Base-by-base conservation (phyloP, 2,797 vertebrate species). In the Tachyglossus aculeatus region DNA sequence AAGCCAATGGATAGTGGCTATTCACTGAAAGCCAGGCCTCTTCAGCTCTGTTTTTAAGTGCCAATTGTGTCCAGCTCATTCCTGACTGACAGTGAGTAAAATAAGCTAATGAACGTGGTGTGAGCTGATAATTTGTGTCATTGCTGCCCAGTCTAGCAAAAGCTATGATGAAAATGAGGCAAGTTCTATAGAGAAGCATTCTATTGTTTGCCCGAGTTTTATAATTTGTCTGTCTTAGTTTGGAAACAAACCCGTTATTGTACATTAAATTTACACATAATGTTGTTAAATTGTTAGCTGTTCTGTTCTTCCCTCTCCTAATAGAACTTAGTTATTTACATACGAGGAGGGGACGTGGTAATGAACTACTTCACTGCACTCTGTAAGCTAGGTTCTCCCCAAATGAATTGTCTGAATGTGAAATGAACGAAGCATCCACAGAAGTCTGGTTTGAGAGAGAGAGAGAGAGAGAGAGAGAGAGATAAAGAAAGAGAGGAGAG, bases 311-410 rank as follows among this genome's bases (percentile, higher is more conserved):
- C 36, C 38, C 14, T 71, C 47, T 65, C 4, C 31, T 74, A 60
- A 50, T 43, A n/a, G 22, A 72, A n/a, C 16, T 52, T 51, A 56
- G 22, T 59, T 21, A 67, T 70, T 80, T 67, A 69, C 31, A 31
- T 67, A 55, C 56, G 10, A 51, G 38, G 37, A 21, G 12, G 37
- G 55, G 37, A 22, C 22, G 36, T 47, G 44, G 54, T 80, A 62
- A 54, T 58, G 22, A 66, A 74, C 29, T 75, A 39, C 15, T 27
- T 48, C 8, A 19, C 48, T 48, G 16, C n/a, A 29, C 19, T 48
- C 11, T 18, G 27, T 27, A 31, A 18, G 3, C 16, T 18, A 48
- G 45, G 32, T 39, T 4, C 24, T 45, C n/a, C 9, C 25, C 40
- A 50, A 32, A 47, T 25, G 51, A 52, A 29, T 45, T 52, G 29